phyloP scores from a whole-genome alignment of 35 echinoderm and acorn worm genomes.

The Apostichopus parvimensis region DNA sequence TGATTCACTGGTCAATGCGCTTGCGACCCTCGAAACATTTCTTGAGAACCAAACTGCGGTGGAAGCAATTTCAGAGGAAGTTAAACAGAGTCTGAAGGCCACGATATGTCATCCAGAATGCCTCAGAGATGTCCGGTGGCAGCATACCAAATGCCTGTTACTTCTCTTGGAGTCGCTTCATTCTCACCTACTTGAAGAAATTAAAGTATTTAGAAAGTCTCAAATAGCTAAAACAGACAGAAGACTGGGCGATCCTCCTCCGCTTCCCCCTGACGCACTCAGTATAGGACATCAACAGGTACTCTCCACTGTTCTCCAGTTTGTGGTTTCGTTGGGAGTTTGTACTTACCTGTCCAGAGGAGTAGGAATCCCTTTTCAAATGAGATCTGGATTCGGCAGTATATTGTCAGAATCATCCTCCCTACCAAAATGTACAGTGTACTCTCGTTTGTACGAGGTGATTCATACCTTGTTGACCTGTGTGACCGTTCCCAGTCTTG shows the following conservation, averaged over 20 bases:
- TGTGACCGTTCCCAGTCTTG: slow-evolving; percentile 65
- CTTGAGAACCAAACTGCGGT: not conserved
- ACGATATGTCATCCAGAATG: not conserved
- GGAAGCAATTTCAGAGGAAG: not conserved
- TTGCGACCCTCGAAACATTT: slow-evolving; percentile 32
- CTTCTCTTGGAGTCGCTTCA: slow-evolving; percentile 49
- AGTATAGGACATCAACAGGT: slow-evolving; percentile 77
- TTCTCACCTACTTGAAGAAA: slow-evolving; percentile 1
- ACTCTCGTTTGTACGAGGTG: slow-evolving; percentile 51
- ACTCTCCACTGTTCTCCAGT: slow-evolving; percentile 70
- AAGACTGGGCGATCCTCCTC: slow-evolving; percentile 34
- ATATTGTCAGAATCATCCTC: not conserved
- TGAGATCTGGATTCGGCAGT: slow-evolving; percentile 69
- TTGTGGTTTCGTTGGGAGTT: slow-evolving; percentile 81
- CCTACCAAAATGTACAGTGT: slow-evolving; percentile 1
- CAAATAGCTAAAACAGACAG: slow-evolving; percentile 5
- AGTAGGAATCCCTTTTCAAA: slow-evolving; percentile 81
- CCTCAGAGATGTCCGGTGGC: slow-evolving; percentile 47
- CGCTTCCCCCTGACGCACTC: slow-evolving; percentile 66
- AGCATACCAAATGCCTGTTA: slow-evolving; percentile 59
- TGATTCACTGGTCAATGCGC: slow-evolving; percentile 10
- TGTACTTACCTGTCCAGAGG: slow-evolving; percentile 69
- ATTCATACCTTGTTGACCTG: slow-evolving; percentile 65
- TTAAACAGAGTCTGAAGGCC: not conserved
- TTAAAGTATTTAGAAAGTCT: slow-evolving; percentile 55